Percentiles rank a stretch among this genome's conserved stretches.
phyloP scores from a whole-genome alignment of 2,888 invertebrate genomes.

The Zygogramma bicolorata region DNA sequence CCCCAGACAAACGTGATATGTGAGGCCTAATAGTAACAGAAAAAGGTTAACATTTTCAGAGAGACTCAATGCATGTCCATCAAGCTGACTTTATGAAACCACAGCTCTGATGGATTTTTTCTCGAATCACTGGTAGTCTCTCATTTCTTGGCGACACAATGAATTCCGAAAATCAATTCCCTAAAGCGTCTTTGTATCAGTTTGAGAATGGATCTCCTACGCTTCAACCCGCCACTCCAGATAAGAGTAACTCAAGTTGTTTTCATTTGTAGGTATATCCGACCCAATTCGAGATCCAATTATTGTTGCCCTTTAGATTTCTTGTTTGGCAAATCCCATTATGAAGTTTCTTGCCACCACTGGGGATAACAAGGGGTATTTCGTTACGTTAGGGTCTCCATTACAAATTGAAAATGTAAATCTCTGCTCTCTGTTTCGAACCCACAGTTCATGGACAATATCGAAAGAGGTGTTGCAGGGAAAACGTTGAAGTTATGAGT shows the following conservation, averaged over 20 bases:
- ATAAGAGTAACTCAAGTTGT: neutral
- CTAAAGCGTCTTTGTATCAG: neutral
- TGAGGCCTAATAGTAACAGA: too few relatives aligned
- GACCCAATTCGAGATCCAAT: conserved; percentile 6
- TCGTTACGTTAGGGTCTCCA: neutral
- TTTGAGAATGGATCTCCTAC: neutral
- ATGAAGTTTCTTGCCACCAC: conserved; percentile 7
- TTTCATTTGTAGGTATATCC: neutral
- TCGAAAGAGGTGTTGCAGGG: neutral
- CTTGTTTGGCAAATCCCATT: conserved; percentile 11
- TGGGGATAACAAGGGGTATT: neutral
- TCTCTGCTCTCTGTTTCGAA: neutral
- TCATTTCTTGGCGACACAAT: too few relatives aligned
- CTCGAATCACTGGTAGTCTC: too few relatives aligned
- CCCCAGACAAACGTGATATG: too few relatives aligned
- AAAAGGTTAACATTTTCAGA: too few relatives aligned
- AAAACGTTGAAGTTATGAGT: too few relatives aligned
- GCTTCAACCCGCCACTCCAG: neutral
- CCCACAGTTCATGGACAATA: neutral
- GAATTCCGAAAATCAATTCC: too few relatives aligned
- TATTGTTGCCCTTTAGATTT: conserved; percentile 9
- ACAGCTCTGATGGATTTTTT: too few relatives aligned
- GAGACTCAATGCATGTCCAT: too few relatives aligned
- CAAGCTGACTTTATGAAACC: too few relatives aligned
- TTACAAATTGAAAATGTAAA: conserved; percentile 1